phyloP scores from a whole-genome alignment of 2,888 invertebrate species.

The Amiota mariae region DNA sequence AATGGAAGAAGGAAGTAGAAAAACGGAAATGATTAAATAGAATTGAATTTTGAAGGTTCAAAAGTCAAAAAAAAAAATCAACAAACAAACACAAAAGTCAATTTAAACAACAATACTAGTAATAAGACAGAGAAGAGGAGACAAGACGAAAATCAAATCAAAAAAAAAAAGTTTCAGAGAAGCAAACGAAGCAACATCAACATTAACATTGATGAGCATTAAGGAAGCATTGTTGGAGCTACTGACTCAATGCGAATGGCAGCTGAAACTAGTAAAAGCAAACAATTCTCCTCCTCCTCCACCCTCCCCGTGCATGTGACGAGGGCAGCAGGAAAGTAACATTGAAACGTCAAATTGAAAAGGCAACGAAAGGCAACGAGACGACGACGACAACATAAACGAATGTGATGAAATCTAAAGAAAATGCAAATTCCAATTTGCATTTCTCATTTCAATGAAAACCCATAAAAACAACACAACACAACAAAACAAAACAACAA shows the following conservation, averaged over 20 bases:
- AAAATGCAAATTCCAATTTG: slow-evolving; percentile 64
- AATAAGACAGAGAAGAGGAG: too few relatives aligned
- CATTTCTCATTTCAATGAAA: slow-evolving; percentile 50
- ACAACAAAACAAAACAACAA: slow-evolving; percentile 23
- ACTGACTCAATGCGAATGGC: neutral
- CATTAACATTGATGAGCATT: neutral
- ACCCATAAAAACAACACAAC: slow-evolving; percentile 35
- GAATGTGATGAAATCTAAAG: slow-evolving; percentile 49
- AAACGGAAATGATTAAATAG: too few relatives aligned
- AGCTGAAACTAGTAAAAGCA: too few relatives aligned
- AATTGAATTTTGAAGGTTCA: too few relatives aligned
- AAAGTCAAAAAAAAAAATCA: slow-evolving; percentile 49
- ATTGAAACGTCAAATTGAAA: neutral
- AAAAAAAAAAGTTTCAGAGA: slow-evolving; percentile 14
- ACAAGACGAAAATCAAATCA: slow-evolving; percentile 42
- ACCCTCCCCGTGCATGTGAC: neutral
- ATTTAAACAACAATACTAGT: neutral
- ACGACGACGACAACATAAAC: slow-evolving; percentile 9
- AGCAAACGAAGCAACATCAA: neutral
- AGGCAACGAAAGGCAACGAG: slow-evolving; percentile 2
- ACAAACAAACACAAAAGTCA: slow-evolving; percentile 3
- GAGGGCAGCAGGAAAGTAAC: neutral
- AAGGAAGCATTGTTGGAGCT: neutral
- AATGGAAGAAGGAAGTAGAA: too few relatives aligned
- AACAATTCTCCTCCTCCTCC: neutral